Base-by-base conservation (phyloP, 2,113 vertebrate genomes). In the Myrmecophaga tridactyla region DNA sequence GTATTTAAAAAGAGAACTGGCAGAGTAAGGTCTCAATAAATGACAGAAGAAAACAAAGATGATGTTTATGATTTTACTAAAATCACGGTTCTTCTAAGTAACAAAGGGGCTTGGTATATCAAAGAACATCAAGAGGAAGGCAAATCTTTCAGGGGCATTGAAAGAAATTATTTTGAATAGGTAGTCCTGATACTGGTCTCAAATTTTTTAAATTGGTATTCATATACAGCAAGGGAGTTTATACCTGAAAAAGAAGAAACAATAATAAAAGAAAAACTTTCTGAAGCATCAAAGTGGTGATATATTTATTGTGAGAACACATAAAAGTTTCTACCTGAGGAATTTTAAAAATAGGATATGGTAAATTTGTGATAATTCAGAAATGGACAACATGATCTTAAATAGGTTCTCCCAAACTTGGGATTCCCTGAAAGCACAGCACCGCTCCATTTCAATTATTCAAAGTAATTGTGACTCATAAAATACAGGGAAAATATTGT, bases 331-430 rank as follows among this genome's bases (percentile, higher is more conserved):
- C 51, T 87, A 62, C 6, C 67, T 65, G n/a, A 65, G 43, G 31
- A 78, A 91, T 36, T 81, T 81, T 73, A 36, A 90, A 84, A 90
- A 63, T 18, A 82, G 41, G 5, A 13, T n/a, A 72, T 46, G 63
- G 34, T 34, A 91, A 93, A 62, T 87, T 56, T 13, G 46, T 92
- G 27, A 4, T 77, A 92, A 82, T 41, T 86, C 34, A 92, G 43
- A 96, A 56, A 84, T 20, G 48, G 43, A 56, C 25, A 94, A 85
- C 7, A 56, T 56, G 83, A 78, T 67, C 31, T 78, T 89, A 10
- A 85, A 65, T 41, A 95, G 3, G 39, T 92, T 96, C 84, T 53
- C 46, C 65, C 58, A 86, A 95, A 87, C 21, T 62, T 86, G 51
- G 86, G 58, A 83, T 23, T 3, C 0, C 48, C 65, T 80, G 4